A percentile compares a stretch with the other conserved stretches of the same genome.
Conservation (phyloP, 2,797 vertebrate genomes). For the Rhynchonycteris naso region DNA sequence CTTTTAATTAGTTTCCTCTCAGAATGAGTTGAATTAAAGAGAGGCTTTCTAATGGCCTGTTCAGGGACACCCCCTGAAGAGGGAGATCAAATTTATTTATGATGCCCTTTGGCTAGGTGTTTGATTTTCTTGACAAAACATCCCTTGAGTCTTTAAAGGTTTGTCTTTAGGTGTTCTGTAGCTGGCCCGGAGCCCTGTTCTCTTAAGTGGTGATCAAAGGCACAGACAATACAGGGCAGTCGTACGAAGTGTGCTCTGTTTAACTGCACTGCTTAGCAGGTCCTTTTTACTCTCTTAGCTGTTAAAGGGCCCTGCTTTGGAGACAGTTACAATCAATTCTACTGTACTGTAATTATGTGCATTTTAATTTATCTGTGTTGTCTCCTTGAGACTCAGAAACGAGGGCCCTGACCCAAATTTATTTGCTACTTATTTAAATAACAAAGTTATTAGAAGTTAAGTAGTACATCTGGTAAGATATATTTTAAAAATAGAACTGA, state of each 20-base stretch:
- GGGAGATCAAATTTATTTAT: constrained; percentile 83
- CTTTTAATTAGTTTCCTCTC: constrained; percentile 79
- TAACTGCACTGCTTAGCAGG: constrained; percentile 71
- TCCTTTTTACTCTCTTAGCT: constrained; percentile 61
- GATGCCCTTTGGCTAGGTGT: constrained; percentile 79
- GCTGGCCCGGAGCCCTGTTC: constrained; percentile 82
- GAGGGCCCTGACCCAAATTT: background rate
- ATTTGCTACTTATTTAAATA: constrained; percentile 44
- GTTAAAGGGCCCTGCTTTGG: constrained; percentile 67
- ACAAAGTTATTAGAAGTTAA: constrained; percentile 30
- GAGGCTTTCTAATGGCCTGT: constrained; percentile 78
- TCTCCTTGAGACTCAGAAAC: constrained; percentile 57
- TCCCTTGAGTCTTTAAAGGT: constrained; percentile 77
- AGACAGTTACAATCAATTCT: constrained; percentile 63
- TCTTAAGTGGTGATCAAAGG: constrained; percentile 81
- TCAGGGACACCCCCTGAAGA: constrained; percentile 72
- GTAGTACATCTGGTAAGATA: background rate
- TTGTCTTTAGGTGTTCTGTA: constrained; percentile 79
- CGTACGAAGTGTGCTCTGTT: constrained; percentile 71
- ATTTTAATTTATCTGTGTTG: constrained; percentile 13
- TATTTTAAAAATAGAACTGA: background rate
- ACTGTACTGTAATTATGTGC: constrained; percentile 54
- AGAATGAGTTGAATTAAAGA: constrained; percentile 76
- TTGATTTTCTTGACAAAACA: constrained; percentile 83
- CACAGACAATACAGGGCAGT: constrained; percentile 60